phyloP scores from a whole-genome alignment of 2,113 vertebrate species.

The Lethenteron reissneri region DNA sequence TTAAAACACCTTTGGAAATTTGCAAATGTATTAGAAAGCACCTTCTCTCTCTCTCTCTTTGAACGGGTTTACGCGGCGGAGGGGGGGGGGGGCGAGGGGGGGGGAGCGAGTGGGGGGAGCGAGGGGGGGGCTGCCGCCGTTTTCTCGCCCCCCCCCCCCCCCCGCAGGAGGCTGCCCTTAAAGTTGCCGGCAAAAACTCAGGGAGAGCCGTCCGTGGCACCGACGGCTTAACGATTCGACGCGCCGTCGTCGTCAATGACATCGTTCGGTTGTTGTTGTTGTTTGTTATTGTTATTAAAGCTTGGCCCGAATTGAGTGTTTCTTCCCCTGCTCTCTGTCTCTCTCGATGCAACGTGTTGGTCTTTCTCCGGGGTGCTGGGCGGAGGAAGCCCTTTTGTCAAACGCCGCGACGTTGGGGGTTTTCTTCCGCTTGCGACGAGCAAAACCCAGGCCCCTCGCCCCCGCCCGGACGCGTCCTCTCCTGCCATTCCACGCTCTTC shows the following conservation, averaged over 20 bases:
- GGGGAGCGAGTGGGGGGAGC: too few relatives aligned
- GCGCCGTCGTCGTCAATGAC: constrained; percentile 31
- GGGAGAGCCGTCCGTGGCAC: too few relatives aligned
- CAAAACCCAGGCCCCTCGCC: too few relatives aligned
- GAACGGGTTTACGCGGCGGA: too few relatives aligned
- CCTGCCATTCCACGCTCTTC: neutral
- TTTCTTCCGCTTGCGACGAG: too few relatives aligned
- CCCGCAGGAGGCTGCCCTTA: constrained; percentile 67
- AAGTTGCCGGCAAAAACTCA: constrained; percentile 64
- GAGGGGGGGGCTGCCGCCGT: constrained; percentile 13
- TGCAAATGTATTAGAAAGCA: too few relatives aligned
- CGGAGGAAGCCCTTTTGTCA: constrained; percentile 41
- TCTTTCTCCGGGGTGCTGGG: constrained; percentile 96
- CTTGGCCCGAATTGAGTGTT: constrained; percentile 98
- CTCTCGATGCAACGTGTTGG: constrained; percentile 89
- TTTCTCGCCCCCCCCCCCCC: constrained; percentile 78
- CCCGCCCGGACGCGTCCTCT: constrained; percentile 48
- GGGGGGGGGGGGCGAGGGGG: too few relatives aligned
- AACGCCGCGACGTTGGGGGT: too few relatives aligned
- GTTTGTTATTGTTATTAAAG: constrained; percentile 45
- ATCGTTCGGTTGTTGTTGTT: constrained; percentile 51
- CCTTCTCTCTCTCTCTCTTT: too few relatives aligned
- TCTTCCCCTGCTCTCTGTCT: constrained; percentile 99
- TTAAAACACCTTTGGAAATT: too few relatives aligned
- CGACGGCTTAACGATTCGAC: constrained; percentile 19